These are phyloP conservation scores for Coelopa frigida DNA, from an alignment of 1,140 invertebrate species.

Conservation along the genomic window DNA sequence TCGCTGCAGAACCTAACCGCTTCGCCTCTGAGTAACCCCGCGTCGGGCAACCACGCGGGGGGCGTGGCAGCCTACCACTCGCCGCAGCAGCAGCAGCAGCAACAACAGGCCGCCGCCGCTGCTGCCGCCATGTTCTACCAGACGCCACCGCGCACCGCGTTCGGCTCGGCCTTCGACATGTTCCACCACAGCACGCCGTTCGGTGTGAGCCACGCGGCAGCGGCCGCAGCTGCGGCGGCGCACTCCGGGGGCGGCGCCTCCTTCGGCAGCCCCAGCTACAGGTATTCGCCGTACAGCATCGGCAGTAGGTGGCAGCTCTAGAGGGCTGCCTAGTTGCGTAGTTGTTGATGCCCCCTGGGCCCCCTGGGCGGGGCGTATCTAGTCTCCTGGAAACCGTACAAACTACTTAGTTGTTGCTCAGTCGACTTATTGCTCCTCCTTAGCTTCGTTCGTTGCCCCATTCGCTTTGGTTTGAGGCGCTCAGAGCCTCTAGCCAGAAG, in stretches of 20 bases:
- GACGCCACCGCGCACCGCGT: slow-evolving; percentile 37
- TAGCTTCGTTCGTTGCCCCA: no score
- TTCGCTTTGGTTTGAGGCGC: no score
- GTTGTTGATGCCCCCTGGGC: no score
- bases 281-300: slow-evolving; percentile 42
- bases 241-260: slow-evolving; percentile 20
- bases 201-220: slow-evolving; percentile 31
- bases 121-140: slow-evolving; percentile 41
- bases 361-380: no score
- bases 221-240: slow-evolving; percentile 22
- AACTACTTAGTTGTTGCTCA: no score
- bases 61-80: slow-evolving; percentile 6
- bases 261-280: slow-evolving; percentile 41
- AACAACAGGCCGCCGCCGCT: slow-evolving; percentile 19
- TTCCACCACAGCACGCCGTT: slow-evolving; percentile 44
- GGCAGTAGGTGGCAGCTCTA: slow-evolving; percentile 45
- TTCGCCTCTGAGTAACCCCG: slow-evolving; percentile 29
- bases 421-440: no score
- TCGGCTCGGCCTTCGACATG: slow-evolving; percentile 44
- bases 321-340: no score
- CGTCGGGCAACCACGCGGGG: slow-evolving; percentile 27
- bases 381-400: neutral
- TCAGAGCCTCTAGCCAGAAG: no score
- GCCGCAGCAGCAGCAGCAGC: slow-evolving; percentile 18
- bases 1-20: slow-evolving; percentile 26